Base-by-base conservation (phyloP, 2,113 vertebrate species). In the Brachyhypopomus gauderio region DNA sequence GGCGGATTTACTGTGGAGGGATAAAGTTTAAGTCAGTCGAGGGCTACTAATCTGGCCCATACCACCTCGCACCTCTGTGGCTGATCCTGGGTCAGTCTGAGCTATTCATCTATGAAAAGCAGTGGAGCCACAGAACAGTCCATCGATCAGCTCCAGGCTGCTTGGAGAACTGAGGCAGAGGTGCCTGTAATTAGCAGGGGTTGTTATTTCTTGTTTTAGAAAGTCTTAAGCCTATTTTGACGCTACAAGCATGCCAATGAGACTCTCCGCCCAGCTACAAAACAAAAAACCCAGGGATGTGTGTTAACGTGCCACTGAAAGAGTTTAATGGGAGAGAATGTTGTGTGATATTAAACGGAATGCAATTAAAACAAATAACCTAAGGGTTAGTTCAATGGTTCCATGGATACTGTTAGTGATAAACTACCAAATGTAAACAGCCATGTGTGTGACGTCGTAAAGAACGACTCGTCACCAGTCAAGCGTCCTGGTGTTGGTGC, bases 31-130 rank as follows among this genome's bases (percentile, higher is more conserved):
- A 89, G 80, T 85, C 79, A 85, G 79, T 84, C 86, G 88, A 86
- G 89, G 89, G 85, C 75, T 84, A 80, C 82, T 89, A 88, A 90
- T 91, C 89, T 86, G 67, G 58, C 67, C 78, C 63, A 25, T 86
- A 79, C 80, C 78, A 84, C 86, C 80, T 87, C 67, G 38, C 56
- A 52, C 74, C 62, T 72, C 83, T 79, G 72, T 30, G 77, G 82
- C 76, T 87, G 82, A 88, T 87, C 85, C 79, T 72, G 67, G 88
- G 88, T 88, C 87, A 85, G 85, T 66, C 27, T 67, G 20, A 80
- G 11, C 84, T 66, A 84, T 89, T 88, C 88, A 88, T 88, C 85
- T 85, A 89, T 88, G 88, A 88, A 80, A 77, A 72, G 64, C 75
- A 71, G 78, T 66, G 70, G 69, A 58, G 0, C 82, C 69, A 86